These are phyloP conservation scores for Diglossa brunneiventris DNA, from an alignment of 2,113 vertebrate genomes.

Conservation along the genomic window DNA sequence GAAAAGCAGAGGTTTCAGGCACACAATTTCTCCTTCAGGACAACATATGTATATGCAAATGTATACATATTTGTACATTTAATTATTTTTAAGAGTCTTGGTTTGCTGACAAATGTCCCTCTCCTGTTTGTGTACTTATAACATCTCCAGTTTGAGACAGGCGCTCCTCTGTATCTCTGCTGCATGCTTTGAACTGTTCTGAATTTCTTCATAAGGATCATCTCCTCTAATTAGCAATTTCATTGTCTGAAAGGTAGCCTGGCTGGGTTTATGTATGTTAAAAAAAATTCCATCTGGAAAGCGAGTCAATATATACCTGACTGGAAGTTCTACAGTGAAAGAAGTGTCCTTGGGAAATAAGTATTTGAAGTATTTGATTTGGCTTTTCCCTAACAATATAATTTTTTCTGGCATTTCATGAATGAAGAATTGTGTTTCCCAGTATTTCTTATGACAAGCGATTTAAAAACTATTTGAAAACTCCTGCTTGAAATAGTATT, in stretches of 20 bases:
- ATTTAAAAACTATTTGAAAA: background rate
- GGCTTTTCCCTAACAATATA: background rate
- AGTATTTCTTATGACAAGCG: background rate
- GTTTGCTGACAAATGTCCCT: background rate
- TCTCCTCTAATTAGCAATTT: background rate
- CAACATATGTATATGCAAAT: background rate
- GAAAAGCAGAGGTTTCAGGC: background rate
- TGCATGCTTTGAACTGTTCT: background rate
- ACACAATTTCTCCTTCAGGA: background rate
- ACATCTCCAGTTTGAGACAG: background rate
- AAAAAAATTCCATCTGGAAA: background rate
- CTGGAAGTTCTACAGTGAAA: background rate
- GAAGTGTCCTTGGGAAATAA: background rate
- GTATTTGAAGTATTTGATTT: background rate
- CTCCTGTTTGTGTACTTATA: background rate
- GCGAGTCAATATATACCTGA: background rate
- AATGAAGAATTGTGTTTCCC: background rate
- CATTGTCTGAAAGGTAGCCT: background rate
- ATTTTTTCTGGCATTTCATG: background rate
- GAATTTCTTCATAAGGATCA: background rate
- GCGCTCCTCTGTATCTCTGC: background rate
- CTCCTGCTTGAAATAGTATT: background rate
- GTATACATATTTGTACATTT: background rate
- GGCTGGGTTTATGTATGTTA: background rate
- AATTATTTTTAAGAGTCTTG: background rate